Evolutionary conservation across 2,797 vertebrate species (phyloP).

Genomic region (Sebastes diploproa): DNA sequence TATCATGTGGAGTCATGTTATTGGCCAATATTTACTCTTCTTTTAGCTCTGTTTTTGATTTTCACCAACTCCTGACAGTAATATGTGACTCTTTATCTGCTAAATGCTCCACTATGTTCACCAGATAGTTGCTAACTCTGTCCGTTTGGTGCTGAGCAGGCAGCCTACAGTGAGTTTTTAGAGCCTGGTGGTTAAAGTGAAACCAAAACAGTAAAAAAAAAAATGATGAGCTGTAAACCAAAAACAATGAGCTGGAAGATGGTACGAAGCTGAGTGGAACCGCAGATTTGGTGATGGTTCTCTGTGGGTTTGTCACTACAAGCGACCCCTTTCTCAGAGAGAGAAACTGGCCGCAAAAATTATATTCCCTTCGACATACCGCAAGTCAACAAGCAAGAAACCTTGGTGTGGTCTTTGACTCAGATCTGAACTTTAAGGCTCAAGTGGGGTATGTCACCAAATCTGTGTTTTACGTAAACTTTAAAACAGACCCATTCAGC

Average conservation of each 20-base stretch:
- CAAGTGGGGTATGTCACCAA: no score
- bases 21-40: neutral
- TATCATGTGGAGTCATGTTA: neutral
- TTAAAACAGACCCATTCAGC: no score
- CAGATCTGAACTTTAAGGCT: no score
- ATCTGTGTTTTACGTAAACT: no score
- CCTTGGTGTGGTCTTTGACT: no score
- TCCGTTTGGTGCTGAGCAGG: neutral
- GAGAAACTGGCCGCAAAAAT: no score
- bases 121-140: neutral
- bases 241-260: neutral
- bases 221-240: neutral
- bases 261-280: neutral
- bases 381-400: no score
- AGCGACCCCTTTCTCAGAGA: no score
- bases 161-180: neutral
- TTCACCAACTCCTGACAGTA: neutral
- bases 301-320: neutral
- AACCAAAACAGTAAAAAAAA: neutral
- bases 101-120: neutral
- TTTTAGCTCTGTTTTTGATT: neutral
- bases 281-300: neutral
- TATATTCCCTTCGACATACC: no score
- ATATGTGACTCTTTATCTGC: neutral
- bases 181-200: neutral